Evolutionary conservation across 2,888 invertebrate genomes (phyloP).

Genomic region (Didymodactylos carnosus): DNA sequence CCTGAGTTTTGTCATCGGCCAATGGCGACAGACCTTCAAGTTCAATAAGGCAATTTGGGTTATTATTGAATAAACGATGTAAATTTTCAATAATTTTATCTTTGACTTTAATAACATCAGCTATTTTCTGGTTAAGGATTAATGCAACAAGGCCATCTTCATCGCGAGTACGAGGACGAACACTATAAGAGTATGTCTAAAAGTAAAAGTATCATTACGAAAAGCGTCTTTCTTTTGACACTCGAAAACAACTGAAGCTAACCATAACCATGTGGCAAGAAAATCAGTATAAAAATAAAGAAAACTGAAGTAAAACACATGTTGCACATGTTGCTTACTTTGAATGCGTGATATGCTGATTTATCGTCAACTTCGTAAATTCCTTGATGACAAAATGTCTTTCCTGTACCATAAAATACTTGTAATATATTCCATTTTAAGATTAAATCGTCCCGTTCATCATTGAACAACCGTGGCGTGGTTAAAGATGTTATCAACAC

Average conservation of each 20-base stretch:
- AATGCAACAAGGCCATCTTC: conserved; percentile 73
- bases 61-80: conserved; percentile 44
- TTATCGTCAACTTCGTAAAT: background rate
- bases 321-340: background rate
- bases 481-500: background rate
- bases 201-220: background rate
- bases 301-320: background rate
- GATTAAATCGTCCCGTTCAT: conserved; percentile 75
- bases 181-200: conserved; percentile 6
- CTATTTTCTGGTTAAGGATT: conserved; percentile 57
- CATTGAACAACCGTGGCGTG: conserved; percentile 52
- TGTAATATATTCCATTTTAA: conserved; percentile 86
- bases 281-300: too few species aligned
- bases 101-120: conserved; percentile 56
- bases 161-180: conserved; percentile 55
- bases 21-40: conserved; percentile 58
- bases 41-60: conserved; percentile 57
- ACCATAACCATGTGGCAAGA: too few species aligned
- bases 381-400: conserved; percentile 35
- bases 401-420: conserved; percentile 64
- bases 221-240: background rate
- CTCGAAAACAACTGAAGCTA: background rate
- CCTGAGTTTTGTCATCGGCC: conserved; percentile 46
- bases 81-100: conserved; percentile 41
- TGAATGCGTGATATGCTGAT: background rate